Percentiles rank a stretch among this genome's conserved stretches.
Conservation (phyloP, 2,888 invertebrate species). For the Plusia festucae region DNA sequence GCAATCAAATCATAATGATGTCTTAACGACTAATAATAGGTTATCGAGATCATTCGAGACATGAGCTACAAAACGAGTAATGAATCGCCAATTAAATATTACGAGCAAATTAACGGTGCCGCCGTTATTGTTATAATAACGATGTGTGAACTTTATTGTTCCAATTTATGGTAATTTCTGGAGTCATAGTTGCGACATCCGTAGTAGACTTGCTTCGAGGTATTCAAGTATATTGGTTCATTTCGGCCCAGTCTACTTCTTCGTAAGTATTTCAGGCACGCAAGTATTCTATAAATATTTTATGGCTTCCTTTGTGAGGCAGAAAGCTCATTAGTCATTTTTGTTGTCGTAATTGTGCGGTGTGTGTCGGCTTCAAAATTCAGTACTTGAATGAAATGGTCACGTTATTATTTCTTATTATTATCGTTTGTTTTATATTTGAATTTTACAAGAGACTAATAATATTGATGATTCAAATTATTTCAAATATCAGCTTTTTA, state of each 20-base stretch:
- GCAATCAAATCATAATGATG: conserved; percentile 41
- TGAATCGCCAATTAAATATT: conserved; percentile 38
- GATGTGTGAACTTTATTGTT: conserved; percentile 46
- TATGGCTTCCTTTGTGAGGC: conserved; percentile 61
- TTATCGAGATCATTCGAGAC: conserved; percentile 11
- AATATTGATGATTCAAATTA: neutral
- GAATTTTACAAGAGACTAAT: conserved; percentile 8
- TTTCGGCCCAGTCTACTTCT: conserved; percentile 35
- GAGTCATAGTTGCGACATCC: neutral
- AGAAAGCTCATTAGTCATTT: conserved; percentile 64
- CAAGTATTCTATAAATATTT: conserved; percentile 65
- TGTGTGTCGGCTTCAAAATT: conserved; percentile 28
- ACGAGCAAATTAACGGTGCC: conserved; percentile 19
- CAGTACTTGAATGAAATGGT: conserved; percentile 31
- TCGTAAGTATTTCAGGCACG: conserved; percentile 52
- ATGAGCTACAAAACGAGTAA: conserved; percentile 22
- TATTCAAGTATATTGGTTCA: conserved; percentile 40
- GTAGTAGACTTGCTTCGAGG: neutral
- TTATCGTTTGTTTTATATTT: conserved; percentile 15
- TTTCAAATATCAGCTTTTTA: neutral
- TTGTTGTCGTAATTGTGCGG: conserved; percentile 55
- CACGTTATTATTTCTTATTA: conserved; percentile 23
- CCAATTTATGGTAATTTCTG: conserved; percentile 26
- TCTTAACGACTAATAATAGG: conserved; percentile 31
- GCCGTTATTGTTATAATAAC: conserved; percentile 33